Percentiles rank a stretch among this genome's conserved stretches.
Conservation (phyloP, 1,140 invertebrate species). For the Neotoxoptera formosana region DNA sequence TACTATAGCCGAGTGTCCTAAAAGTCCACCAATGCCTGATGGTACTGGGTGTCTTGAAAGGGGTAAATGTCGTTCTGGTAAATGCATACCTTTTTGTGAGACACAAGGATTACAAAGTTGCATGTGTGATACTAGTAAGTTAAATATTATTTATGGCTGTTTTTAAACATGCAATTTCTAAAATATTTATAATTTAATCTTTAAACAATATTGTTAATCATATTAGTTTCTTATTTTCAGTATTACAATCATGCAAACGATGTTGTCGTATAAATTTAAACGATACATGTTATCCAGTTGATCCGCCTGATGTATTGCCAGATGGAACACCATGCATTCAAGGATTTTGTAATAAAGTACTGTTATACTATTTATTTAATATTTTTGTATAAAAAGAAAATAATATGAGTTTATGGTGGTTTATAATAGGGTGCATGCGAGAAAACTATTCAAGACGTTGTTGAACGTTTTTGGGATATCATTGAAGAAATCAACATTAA, state of each 20-base stretch:
- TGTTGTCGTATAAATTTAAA: conserved; percentile 91
- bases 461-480: conserved; percentile 95
- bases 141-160: neutral
- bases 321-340: conserved; percentile 95
- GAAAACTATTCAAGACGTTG: conserved; percentile 93
- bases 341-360: conserved; percentile 92
- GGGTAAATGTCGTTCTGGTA: conserved; percentile 83
- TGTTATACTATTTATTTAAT: conserved; percentile 58
- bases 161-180: conserved; percentile 13
- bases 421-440: conserved; percentile 82
- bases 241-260: conserved; percentile 83
- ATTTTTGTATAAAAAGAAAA: neutral
- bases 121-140: conserved; percentile 91
- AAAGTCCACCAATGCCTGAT: conserved; percentile 86
- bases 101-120: conserved; percentile 90
- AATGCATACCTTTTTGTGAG: conserved; percentile 92
- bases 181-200: neutral
- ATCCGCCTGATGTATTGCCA: conserved; percentile 84
- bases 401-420: neutral
- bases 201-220: neutral
- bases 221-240: conserved; percentile 66
- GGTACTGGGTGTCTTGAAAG: conserved; percentile 86
- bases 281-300: conserved; percentile 89
- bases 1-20: conserved; percentile 74
- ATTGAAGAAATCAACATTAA: conserved; percentile 96